Evolutionary conservation across 2,888 invertebrate genomes (phyloP), one percentile per base, ranked within the genome.

Genomic region (Coenonympha arcania): DNA sequence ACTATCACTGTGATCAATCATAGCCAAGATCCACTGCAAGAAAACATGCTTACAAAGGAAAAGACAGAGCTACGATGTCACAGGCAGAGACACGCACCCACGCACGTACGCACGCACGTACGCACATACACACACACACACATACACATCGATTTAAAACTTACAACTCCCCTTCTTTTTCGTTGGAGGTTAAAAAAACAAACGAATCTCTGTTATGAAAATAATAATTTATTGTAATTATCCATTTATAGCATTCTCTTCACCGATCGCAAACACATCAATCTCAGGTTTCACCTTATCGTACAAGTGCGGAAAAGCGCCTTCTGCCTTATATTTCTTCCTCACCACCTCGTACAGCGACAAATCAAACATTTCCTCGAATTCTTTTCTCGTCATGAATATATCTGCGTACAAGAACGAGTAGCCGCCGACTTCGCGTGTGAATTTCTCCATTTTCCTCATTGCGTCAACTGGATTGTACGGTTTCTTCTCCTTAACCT

Each of bases 361-460:
- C 62, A 91, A 69, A 71, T 92, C 91, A 62, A 92, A 92, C 91
- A 92, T 92, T 59, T 87, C 79, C 57, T 89, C 88, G 64, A 91
- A 91, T 64, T 92, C 91, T 19, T 86, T 68, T 9, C 79, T 73
- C 0, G 82, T 88, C 91, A 92, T 92, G 61, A 91, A 92, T 31
- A 90, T 90, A 64, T 92, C 91, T 0, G 91, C 91, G 57, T 92
- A 92, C 15, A 92, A 68, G 66, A 92, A 92, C 2, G 91, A 89
- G 63, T 88, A 91, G 0, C 92, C 92, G 0, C 91, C 91, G 1
- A 90, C 88, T 24, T 90, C 88, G 37, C 90, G 78, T 0, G 91
- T 90, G 61, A 92, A 92, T 74, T 89, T 86, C 64, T 92, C 91
- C 91, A 92, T 92, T 37, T 83, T 85, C 56, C 91, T 73, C 91